Base-by-base conservation (phyloP, 2,888 invertebrate genomes). In the Volucella bombylans region DNA sequence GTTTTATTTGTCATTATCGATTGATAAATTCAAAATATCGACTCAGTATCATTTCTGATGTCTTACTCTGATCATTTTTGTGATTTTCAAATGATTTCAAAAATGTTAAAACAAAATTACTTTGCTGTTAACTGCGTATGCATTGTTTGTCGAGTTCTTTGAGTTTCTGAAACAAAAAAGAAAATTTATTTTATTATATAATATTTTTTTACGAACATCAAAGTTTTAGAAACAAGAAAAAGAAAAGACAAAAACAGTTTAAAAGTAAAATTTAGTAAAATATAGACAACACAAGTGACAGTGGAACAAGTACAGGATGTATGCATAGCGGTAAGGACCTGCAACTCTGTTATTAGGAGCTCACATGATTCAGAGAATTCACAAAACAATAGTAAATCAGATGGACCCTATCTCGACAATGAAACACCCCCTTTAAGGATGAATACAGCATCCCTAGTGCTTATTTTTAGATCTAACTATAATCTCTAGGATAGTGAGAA, bases 91-190 rank as follows among this genome's bases (percentile, higher is more conserved):
- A 31, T 49, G 59, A 59, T 12, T 61, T 54, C 62, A 11, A 55
- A 47, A 54, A 49, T 57, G 8, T 59, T 47, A 61, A 62, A 67
- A n/a, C 31, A 62, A 62, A 65, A 18, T 18, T 18, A 71, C 9
- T 41, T 15, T 15, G 14, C 71, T 77, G 76, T 49, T 85, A 81
- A 72, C 77, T 85, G 52, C 64, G 9, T 43, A 49, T 76, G 10
- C 41, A 12, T 18, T 38, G 38, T 14, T 31, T 65, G 59, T 52
- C 49, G 31, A 54, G 31, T 64, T 43, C 41, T 76, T 71, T 71
- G 57, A 77, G 57, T 81, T 23, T 85, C 85, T 85, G 77, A 64
- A 85, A 83, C 39, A 14, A 80, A 71, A 79, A 43, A 3, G 8
- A 59, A 54, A 57, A 41, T 39, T 31, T 38, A 11, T 41, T 49